phyloP scores from a whole-genome alignment of 1,140 invertebrate species.

The Grapholita molesta region DNA sequence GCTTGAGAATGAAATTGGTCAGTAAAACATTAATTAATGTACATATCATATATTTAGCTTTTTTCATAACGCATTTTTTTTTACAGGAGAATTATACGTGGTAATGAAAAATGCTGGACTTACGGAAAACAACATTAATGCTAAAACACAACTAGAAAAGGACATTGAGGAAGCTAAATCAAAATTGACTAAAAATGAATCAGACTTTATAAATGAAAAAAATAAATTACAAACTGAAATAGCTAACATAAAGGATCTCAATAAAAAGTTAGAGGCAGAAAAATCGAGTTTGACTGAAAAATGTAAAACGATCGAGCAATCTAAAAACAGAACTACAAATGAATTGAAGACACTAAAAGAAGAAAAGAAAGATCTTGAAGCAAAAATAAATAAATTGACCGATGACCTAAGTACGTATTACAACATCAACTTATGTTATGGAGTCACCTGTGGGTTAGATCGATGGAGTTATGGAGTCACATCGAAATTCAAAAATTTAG shows the following conservation, averaged over 20 bases:
- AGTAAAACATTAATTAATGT: constrained; percentile 58
- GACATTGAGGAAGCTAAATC: constrained; percentile 73
- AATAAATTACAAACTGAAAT: constrained; percentile 77
- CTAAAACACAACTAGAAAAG: constrained; percentile 65
- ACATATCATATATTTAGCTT: neutral
- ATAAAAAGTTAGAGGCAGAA: constrained; percentile 68
- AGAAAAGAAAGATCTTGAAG: constrained; percentile 80
- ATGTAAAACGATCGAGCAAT: constrained; percentile 71
- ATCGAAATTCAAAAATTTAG: too few relatives aligned
- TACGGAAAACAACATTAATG: constrained; percentile 72
- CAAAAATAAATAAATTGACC: constrained; percentile 78
- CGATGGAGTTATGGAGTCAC: too few relatives aligned
- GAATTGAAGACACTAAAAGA: constrained; percentile 70
- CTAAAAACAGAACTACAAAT: constrained; percentile 41
- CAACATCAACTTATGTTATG: constrained; percentile 13
- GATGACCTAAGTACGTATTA: constrained; percentile 72
- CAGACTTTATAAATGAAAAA: constrained; percentile 76
- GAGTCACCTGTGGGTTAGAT: too few relatives aligned
- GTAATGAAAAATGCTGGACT: constrained; percentile 80
- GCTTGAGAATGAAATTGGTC: constrained; percentile 85
- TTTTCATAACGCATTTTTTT: constrained; percentile 26
- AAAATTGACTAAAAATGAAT: constrained; percentile 70
- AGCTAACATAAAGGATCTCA: constrained; percentile 70
- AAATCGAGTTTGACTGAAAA: constrained; percentile 72
- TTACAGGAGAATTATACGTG: constrained; percentile 82